Percentiles rank a stretch among this genome's conserved stretches.
Conservation (phyloP, 2,113 vertebrate genomes). For the Potamarius usumacintae region DNA sequence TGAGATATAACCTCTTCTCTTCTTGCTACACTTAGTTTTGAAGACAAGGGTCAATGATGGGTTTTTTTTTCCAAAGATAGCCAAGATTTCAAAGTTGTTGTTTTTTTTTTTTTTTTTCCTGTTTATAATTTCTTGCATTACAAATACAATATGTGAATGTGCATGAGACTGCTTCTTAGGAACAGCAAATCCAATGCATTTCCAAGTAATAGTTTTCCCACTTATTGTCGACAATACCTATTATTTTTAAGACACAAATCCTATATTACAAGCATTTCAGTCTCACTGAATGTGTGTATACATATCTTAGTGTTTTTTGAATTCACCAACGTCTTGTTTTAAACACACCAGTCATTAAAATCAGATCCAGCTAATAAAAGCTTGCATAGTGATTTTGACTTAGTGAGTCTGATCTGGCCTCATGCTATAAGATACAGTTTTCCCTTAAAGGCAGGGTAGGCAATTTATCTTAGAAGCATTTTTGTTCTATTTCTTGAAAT, state of each 20-base stretch:
- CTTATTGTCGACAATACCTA: background rate
- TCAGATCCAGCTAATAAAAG: background rate
- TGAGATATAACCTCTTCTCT: background rate
- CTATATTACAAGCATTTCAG: background rate
- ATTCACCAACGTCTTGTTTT: background rate
- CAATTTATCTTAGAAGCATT: too few relatives aligned
- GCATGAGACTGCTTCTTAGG: constrained; percentile 32
- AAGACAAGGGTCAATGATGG: background rate
- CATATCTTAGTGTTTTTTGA: background rate
- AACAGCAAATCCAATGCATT: constrained; percentile 22
- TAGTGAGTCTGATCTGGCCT: background rate
- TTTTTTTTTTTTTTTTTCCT: background rate
- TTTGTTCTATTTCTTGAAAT: too few relatives aligned
- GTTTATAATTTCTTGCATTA: constrained; percentile 1
- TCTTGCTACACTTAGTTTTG: background rate
- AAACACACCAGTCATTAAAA: background rate
- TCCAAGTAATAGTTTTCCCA: constrained; percentile 4
- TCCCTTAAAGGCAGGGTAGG: background rate
- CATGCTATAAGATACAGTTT: background rate
- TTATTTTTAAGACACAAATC: background rate
- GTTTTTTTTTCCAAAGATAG: background rate
- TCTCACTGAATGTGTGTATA: background rate
- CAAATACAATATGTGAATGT: constrained; percentile 4
- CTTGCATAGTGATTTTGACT: background rate
- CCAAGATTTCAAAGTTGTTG: background rate